Conservation (phyloP, 2,797 vertebrate genomes). For the Podarcis lilfordi region DNA sequence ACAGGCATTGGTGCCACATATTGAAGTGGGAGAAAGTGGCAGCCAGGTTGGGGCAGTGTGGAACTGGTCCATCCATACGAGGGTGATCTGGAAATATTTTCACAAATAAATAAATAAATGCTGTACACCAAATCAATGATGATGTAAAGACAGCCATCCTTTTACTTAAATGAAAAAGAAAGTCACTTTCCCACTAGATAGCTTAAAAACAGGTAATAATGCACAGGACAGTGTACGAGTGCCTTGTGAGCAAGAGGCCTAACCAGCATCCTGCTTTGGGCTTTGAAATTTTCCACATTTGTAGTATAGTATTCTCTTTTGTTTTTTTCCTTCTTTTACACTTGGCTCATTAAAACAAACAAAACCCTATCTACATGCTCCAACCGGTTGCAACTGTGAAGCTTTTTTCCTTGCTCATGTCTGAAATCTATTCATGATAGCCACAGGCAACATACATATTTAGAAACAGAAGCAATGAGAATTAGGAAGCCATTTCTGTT, state of each 20-base stretch:
- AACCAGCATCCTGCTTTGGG: background rate
- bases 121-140: constrained; percentile 24
- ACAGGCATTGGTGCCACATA: no score
- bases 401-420: background rate
- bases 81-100: no score
- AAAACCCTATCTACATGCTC: background rate
- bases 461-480: background rate
- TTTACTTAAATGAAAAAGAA: constrained; percentile 23
- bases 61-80: no score
- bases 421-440: background rate
- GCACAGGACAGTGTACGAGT: background rate
- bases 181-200: fast-evolving
- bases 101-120: no score
- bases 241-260: background rate
- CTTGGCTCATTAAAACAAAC: background rate
- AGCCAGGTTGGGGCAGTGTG: no score
- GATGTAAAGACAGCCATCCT: constrained; percentile 31
- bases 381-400: constrained; percentile 10
- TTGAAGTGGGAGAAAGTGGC: background rate
- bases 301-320: background rate
- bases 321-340: background rate
- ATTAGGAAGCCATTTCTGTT: constrained; percentile 50
- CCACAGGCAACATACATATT: constrained; percentile 5
- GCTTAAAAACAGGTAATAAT: background rate
- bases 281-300: constrained; percentile 12